These are phyloP conservation scores for Parapristionchus giblindavisi DNA, from an alignment of 2,888 invertebrate species.

Conservation along the genomic window DNA sequence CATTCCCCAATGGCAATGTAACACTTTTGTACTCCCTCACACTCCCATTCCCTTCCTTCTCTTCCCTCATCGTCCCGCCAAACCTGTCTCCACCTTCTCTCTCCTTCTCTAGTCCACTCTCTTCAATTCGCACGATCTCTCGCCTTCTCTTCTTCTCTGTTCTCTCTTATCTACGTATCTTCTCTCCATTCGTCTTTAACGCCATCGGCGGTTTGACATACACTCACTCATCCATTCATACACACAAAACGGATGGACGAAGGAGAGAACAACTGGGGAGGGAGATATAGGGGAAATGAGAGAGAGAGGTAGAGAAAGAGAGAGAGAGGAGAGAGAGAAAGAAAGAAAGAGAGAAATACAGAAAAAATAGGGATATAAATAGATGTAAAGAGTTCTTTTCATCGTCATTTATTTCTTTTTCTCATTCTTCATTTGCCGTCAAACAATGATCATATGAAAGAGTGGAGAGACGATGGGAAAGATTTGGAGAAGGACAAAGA, in stretches of 20 bases:
- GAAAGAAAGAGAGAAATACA: conserved; percentile 2
- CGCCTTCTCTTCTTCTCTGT: not conserved
- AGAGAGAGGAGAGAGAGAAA: not conserved
- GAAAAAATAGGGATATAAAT: not conserved
- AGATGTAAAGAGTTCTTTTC: conserved; percentile 6
- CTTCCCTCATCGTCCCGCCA: not conserved
- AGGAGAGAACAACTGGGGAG: not conserved
- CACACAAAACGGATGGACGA: not conserved
- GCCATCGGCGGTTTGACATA: too few relatives aligned
- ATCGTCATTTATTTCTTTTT: not conserved
- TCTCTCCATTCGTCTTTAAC: conserved; percentile 9
- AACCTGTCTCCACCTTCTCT: conserved; percentile 13
- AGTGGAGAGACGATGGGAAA: conserved; percentile 7
- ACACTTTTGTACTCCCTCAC: conserved; percentile 6
- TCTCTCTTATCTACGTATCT: not conserved
- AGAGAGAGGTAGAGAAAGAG: not conserved
- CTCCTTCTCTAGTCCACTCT: not conserved
- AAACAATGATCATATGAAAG: not conserved
- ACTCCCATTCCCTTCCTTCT: not conserved
- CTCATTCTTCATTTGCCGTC: not conserved
- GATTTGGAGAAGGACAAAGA: not conserved
- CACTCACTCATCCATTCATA: too few relatives aligned
- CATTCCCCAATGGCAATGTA: not conserved
- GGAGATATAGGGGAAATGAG: not conserved
- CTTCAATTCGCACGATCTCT: not conserved